Base-by-base conservation (phyloP, 2,888 invertebrate genomes). In the Cryptus armator region DNA sequence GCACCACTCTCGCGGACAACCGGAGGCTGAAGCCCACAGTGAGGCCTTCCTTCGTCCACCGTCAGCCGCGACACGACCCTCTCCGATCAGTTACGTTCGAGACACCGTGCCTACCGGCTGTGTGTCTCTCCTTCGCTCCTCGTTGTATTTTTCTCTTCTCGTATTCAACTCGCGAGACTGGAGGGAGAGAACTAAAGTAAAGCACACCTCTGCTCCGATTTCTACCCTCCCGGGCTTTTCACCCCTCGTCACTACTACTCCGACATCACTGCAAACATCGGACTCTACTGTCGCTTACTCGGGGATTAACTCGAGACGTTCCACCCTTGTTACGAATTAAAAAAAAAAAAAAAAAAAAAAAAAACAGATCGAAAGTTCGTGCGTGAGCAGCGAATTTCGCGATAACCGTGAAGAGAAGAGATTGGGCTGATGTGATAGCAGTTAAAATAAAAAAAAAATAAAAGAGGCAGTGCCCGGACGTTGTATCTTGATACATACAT, bases 41-140 rank as follows among this genome's bases (percentile, higher is more conserved):
- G 46, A 48, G 19, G 44, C 24, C 62, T 12, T 53, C 70, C 48
- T 44, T 80, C 70, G 37, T 37, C 70, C 64, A 71, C 82, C 79
- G 78, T 67, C 64, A 32, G 74, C 62, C 62, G 70, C 80, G 74
- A 78, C 76, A 71, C 84, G 78, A 56, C 82, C 82, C 82, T 79
- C 82, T 82, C 80, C 56, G 71, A 66, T 72, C 82, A 85, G 85
- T 85, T 85, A 80, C 79, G 79, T 82, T 85, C 85, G 82, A 85
- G 85, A 83, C 85, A 76, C 82, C 85, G 82, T 53, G 68, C 79
- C 82, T 64, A 79, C 53, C 85, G 85, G 85, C 79, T 48, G 85
- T 64, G 44, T 56, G 71, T 48, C 16, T 12, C 66, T 72, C 29
- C n/a, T 46, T 51, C 71, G 10, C 68, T 68, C 64, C 71, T 3